phyloP scores from a whole-genome alignment of 2,113 vertebrate species.

The Zonotrichia leucophrys region DNA sequence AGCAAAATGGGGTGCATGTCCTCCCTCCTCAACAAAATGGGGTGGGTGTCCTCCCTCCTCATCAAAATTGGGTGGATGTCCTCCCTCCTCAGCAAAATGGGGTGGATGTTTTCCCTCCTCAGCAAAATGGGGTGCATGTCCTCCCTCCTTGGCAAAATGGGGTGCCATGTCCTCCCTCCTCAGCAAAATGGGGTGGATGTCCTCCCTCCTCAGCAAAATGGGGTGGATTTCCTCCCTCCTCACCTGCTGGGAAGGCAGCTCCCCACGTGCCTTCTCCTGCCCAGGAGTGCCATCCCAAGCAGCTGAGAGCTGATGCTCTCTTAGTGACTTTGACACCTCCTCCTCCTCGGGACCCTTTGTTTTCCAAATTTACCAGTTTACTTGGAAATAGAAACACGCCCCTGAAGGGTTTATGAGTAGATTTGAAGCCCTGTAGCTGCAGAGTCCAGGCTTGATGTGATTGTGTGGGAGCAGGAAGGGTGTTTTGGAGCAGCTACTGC shows the following conservation, averaged over 20 bases:
- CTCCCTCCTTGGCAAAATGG: too few relatives aligned
- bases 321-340: neutral
- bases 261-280: neutral
- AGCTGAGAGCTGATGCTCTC: neutral
- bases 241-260: neutral
- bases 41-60: too few relatives aligned
- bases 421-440: neutral
- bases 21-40: too few relatives aligned
- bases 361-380: neutral
- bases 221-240: neutral
- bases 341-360: constrained; percentile 37
- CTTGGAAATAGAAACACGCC: constrained; percentile 3
- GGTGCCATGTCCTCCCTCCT: too few relatives aligned
- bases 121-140: too few relatives aligned
- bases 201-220: too few relatives aligned
- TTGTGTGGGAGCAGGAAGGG: neutral
- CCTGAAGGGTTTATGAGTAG: neutral
- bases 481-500: neutral
- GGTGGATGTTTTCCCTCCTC: too few relatives aligned
- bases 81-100: too few relatives aligned
- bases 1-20: neutral
- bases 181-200: neutral
- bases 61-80: constrained; percentile 2
- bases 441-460: neutral
- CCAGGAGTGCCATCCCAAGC: neutral